phyloP scores from a whole-genome alignment of 2,797 vertebrate species.

The Hypotaenidia okinawae region DNA sequence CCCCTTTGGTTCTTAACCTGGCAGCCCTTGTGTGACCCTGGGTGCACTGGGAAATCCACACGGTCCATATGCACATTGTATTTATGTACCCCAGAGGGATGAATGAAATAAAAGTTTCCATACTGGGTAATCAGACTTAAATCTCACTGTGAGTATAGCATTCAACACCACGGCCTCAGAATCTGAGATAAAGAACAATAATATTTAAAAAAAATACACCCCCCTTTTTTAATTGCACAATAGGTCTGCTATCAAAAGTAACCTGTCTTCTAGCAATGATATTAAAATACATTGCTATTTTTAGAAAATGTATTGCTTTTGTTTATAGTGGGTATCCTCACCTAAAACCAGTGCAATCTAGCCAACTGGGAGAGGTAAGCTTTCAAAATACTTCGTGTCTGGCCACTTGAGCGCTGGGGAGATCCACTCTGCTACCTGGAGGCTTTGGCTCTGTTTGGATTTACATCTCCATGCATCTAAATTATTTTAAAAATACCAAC shows the following conservation, averaged over 20 bases:
- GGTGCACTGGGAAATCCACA: neutral
- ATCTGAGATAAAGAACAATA: constrained; percentile 33
- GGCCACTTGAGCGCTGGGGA: neutral
- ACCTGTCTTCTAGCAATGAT: neutral
- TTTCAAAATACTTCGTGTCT: accelerated
- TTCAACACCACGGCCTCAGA: neutral
- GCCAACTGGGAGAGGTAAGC: accelerated
- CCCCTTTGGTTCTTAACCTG: neutral
- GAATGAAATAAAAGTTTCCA: constrained; percentile 10
- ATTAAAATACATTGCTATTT: neutral
- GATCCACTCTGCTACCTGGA: neutral
- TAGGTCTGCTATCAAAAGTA: neutral
- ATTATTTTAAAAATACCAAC: neutral
- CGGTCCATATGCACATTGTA: neutral
- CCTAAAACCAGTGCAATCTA: neutral
- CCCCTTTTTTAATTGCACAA: neutral
- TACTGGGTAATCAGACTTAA: neutral
- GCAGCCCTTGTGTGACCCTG: neutral
- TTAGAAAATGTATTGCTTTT: neutral
- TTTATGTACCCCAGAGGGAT: neutral
- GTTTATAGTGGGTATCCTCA: neutral
- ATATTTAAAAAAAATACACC: neutral
- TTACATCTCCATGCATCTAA: neutral
- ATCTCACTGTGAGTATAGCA: neutral
- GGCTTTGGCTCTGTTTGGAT: neutral